Base-by-base conservation (phyloP, 2,113 vertebrate genomes). In the Cnemophilus loriae region DNA sequence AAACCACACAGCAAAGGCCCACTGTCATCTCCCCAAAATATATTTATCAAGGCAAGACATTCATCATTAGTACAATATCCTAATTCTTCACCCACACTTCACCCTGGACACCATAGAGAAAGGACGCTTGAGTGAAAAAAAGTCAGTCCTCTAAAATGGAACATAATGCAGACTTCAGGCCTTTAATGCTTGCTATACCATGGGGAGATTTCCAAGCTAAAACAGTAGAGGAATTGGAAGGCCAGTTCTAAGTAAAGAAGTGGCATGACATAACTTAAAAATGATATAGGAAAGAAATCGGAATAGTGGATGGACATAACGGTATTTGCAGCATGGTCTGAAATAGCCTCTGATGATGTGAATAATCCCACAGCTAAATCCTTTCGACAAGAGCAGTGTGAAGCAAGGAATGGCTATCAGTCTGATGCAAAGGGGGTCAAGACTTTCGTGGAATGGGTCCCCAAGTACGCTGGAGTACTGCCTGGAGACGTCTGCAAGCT, bases 361-460 rank as follows among this genome's bases (percentile, higher is more conserved):
- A 59, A 55, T 96, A 77, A 71, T 95, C 97, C 92, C 91, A 67
- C 83, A 99, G 99, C 92, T 95, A 99, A 99, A 98, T 98, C 97
- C 87, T 99, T 99, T 95, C 98, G 99, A 13, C 99, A 99, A 85
- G 99, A 99, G 96, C 99, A 99, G 74, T 99, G 99, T 87, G 99
- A 99, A 91, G 98, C 98, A 74, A 98, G 99, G 55, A 99, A 99
- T n/a, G 99, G 99, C 8, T 99, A 98, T 74, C 99, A 99, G 87
- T 99, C 99, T 9, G 99, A 99, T n/a, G 97, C 99, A 28, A 99
- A 99, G 94, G 99, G 99, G 55, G 98, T 99, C 75, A 99, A 99
- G 98, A 99, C 99, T 0, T 99, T 99, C 60, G 99, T 99, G 61
- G 99, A 99, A 90, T 99, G 99, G 99, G 98, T 99, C 52, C 99